Evolutionary conservation across 2,113 vertebrate species (phyloP), one percentile per base, ranked within the genome.

Genomic region (Saccopteryx bilineata): DNA sequence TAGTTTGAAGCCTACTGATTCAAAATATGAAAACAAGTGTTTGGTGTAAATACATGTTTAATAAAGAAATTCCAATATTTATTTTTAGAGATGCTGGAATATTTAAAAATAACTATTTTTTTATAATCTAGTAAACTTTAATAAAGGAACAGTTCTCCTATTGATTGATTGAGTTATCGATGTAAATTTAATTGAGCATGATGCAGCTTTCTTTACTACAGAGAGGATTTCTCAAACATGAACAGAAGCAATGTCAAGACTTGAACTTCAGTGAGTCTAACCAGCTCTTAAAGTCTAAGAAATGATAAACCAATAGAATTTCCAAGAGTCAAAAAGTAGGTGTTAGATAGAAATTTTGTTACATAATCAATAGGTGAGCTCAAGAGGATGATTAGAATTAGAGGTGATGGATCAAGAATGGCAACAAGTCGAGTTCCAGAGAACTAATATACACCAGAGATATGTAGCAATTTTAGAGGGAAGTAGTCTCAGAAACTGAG

Each of bases 11-110:
- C 13, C 6, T 54, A 28, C n/a, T 84, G 15, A 52, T 65, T 71
- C 19, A 76, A 90, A 76, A 76, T 91, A 33, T 81, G 60, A 66
- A 95, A 96, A 78, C 23, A 60, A 84, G 6, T 92, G 26, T 9
- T 92, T 87, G 63, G 6, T 65, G 18, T 48, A 26, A 87, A 56
- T 33, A 80, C 15, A 63, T 87, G 11, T 84, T 90, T 80, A 75
- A 66, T 78, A 65, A 83, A 78, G 88, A 60, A 72, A 93, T 93
- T 21, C 7, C 26, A 88, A 9, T 71, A 65, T 79, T 94, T 88
- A 80, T 46, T 80, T 84, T 79, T 63, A 17, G 14, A 69, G 65
- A 74, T 85, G 6, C 13, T 8, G 69, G 28, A 93, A 11, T 23
- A 66, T 39, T 79, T 93, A 23, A 65, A 87, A 72, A 28, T 46